Evolutionary conservation across 2,113 vertebrate species (phyloP).

Genomic region (Typhlomys cinereus): DNA sequence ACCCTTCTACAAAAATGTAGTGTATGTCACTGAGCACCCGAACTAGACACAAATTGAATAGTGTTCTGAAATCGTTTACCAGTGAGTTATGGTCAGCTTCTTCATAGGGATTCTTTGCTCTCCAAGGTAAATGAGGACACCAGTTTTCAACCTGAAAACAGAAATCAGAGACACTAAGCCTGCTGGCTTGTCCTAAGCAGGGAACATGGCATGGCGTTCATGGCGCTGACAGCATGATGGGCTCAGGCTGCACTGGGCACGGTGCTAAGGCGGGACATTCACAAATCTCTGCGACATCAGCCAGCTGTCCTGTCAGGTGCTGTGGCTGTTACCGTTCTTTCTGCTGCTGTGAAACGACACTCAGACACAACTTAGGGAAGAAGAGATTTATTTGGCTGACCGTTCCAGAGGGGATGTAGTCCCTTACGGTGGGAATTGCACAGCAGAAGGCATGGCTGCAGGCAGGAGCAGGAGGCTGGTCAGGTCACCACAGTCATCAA

Average conservation of each 20-base stretch:
- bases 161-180: conserved; percentile 39
- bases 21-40: background rate
- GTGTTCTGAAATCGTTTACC: conserved; percentile 84
- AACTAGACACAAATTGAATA: background rate
- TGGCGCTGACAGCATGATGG: rapidly evolving
- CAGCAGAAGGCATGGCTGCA: too few species aligned
- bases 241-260: background rate
- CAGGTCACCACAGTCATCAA: too few species aligned
- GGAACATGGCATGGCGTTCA: too few species aligned
- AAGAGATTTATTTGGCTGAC: too few species aligned
- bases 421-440: too few species aligned
- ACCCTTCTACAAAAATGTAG: background rate
- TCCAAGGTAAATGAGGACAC: conserved; percentile 98
- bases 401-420: too few species aligned
- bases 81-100: conserved; percentile 90
- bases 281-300: background rate
- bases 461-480: too few species aligned
- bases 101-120: conserved; percentile 91
- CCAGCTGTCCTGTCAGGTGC: too few species aligned
- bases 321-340: too few species aligned
- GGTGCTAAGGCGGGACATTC: background rate
- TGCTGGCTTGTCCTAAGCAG: background rate
- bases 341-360: too few species aligned
- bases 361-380: too few species aligned
- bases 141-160: conserved; percentile 97